These are phyloP conservation scores for Clavelina lepadiformis DNA, from an alignment of 23 tunicate genomes.

Conservation along the genomic window DNA sequence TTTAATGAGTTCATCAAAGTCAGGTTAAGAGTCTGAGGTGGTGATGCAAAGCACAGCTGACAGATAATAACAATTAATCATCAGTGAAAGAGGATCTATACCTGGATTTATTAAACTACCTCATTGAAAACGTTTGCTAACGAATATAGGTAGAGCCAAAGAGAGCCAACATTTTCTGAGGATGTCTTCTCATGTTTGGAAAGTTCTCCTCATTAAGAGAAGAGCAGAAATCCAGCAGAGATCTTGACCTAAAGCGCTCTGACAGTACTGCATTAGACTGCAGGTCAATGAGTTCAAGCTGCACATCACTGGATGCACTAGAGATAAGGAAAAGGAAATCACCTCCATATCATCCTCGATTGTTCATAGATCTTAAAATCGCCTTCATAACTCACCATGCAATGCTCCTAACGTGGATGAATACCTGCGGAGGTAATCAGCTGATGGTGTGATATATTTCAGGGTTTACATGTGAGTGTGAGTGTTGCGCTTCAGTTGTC, in stretches of 20 bases:
- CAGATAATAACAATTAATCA: constrained; percentile 18
- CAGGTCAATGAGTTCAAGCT: constrained; percentile 12
- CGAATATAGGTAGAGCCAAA: constrained; percentile 24
- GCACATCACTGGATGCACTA: constrained; percentile 5
- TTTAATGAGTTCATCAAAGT: not conserved
- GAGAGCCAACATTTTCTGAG: constrained; percentile 2
- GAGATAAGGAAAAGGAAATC: constrained; percentile 2
- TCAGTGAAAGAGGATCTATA: constrained; percentile 11
- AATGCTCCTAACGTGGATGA: constrained; percentile 1
- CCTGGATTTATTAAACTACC: constrained; percentile 4
- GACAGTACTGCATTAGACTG: constrained; percentile 4
- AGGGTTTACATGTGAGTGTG: not conserved
- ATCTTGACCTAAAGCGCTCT: constrained; percentile 2
- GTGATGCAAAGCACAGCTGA: not conserved
- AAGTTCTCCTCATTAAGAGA: constrained; percentile 8
- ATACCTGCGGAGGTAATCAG: not conserved
- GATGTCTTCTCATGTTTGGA: constrained; percentile 1
- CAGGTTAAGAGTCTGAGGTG: constrained; percentile 2
- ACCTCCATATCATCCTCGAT: not conserved
- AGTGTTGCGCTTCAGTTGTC: not conserved
- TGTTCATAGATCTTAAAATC: not conserved
- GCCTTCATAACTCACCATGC: constrained; percentile 1
- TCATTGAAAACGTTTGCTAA: constrained; percentile 4
- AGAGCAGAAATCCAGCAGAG: constrained; percentile 7
- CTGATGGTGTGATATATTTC: not conserved